A percentile compares a stretch with the other conserved stretches of the same genome.
Conservation (phyloP, 2,797 vertebrate species). For the Harpagifer antarcticus region DNA sequence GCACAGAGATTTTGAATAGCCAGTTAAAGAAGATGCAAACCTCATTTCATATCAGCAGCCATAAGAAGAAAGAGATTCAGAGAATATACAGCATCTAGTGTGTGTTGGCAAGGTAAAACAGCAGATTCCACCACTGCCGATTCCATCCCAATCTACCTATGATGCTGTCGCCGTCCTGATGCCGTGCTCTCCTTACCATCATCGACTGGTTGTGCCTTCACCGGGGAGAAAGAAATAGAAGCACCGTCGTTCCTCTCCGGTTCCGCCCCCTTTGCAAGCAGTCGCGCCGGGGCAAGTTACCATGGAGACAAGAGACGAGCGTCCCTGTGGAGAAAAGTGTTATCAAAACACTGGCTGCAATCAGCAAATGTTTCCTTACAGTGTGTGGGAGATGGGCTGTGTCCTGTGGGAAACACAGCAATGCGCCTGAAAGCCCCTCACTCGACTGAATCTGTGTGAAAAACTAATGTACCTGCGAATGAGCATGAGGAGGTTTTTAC, state of each 20-base stretch:
- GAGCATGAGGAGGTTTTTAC: neutral
- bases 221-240: conserved; percentile 19
- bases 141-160: conserved; percentile 52
- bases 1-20: neutral
- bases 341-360: conserved; percentile 62
- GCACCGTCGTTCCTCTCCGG: conserved; percentile 42
- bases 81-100: neutral
- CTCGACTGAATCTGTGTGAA: rapidly evolving
- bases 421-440: too few species aligned
- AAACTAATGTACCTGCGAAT: neutral
- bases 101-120: neutral
- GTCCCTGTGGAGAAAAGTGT: conserved; percentile 64
- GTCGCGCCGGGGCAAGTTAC: conserved; percentile 70
- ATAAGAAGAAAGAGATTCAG: neutral
- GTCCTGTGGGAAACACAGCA: conserved; percentile 1
- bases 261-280: conserved; percentile 43
- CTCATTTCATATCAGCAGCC: conserved; percentile 1
- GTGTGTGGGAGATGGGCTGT: neutral
- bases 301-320: conserved; percentile 79
- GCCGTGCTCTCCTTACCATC: conserved; percentile 80
- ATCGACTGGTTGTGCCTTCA: conserved; percentile 43
- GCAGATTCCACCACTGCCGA: conserved; percentile 45
- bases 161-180: conserved; percentile 27
- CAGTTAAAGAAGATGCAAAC: neutral
- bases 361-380: conserved; percentile 44